phyloP scores from a whole-genome alignment of 37 sponge, comb jelly and placozoan species.

The Chondrosia reniformis region DNA sequence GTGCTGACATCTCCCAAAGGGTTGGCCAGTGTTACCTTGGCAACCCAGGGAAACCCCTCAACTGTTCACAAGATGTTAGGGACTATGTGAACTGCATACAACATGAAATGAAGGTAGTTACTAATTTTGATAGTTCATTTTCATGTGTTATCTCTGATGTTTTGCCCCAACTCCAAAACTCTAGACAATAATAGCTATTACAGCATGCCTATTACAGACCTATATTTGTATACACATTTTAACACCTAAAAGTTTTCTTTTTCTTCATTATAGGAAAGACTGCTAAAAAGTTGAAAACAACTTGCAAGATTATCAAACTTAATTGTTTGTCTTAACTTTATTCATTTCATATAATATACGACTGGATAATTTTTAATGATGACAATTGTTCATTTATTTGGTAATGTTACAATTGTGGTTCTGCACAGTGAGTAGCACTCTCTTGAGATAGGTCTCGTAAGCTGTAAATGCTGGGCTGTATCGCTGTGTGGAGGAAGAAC shows the following conservation, averaged over 20 bases:
- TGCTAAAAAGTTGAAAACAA: constrained; percentile 2
- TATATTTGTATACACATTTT: neutral
- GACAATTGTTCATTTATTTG: no score
- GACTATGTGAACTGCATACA: constrained; percentile 59
- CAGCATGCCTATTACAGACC: neutral
- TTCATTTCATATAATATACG: no score
- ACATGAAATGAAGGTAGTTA: constrained; percentile 41
- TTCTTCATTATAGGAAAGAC: neutral
- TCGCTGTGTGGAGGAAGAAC: neutral
- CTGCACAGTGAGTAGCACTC: constrained; percentile 2
- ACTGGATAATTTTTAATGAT: no score
- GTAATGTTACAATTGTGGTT: no score
- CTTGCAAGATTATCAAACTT: no score
- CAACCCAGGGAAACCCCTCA: constrained; percentile 37
- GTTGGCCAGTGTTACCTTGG: constrained; percentile 46
- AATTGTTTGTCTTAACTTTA: no score
- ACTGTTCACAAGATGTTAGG: constrained; percentile 48
- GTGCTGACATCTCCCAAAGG: constrained; percentile 16
- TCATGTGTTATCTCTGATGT: neutral
- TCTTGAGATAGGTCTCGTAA: constrained; percentile 27
- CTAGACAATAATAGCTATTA: no score
- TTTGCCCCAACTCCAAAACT: no score
- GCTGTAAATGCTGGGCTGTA: constrained; percentile 51
- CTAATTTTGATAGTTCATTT: no score
- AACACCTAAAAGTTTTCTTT: neutral